phyloP scores from a whole-genome alignment of 2,888 invertebrate species.

The Anoplius nigerrimus region DNA sequence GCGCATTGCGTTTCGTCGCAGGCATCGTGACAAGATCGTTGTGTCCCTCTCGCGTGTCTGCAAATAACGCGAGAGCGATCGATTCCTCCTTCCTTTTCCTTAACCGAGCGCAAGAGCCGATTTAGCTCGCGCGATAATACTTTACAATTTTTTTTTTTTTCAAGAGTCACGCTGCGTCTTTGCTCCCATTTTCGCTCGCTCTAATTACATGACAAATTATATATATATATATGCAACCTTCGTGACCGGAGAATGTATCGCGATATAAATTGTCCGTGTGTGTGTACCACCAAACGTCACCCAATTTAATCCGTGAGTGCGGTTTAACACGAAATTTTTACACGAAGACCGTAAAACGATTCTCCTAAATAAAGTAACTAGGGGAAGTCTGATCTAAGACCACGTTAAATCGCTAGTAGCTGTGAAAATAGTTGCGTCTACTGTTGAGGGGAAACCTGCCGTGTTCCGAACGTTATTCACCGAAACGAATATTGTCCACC shows the following conservation, averaged over 20 bases:
- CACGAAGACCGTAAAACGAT: too few relatives aligned
- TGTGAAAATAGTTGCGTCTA: too few relatives aligned
- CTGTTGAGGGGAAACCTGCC: too few relatives aligned
- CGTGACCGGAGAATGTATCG: too few relatives aligned
- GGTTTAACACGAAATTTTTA: not conserved
- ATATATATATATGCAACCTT: not conserved
- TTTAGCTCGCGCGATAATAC: constrained; percentile 39
- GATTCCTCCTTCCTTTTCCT: constrained; percentile 15
- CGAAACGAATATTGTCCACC: not conserved
- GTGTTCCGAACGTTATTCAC: too few relatives aligned
- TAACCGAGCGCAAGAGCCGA: constrained; percentile 10
- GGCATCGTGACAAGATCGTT: constrained; percentile 24
- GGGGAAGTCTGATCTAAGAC: not conserved
- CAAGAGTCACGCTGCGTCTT: constrained; percentile 1
- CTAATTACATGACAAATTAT: constrained; percentile 1
- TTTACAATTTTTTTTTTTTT: constrained; percentile 26
- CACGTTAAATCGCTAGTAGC: too few relatives aligned
- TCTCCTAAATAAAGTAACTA: not conserved
- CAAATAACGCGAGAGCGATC: constrained; percentile 14
- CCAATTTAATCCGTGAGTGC: too few relatives aligned
- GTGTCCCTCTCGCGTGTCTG: not conserved
- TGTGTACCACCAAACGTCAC: too few relatives aligned
- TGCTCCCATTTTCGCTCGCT: constrained; percentile 6
- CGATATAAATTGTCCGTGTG: too few relatives aligned
- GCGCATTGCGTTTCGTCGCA: constrained; percentile 25